phyloP scores from a whole-genome alignment of 2,888 invertebrate species.

The Merodon equestris region DNA sequence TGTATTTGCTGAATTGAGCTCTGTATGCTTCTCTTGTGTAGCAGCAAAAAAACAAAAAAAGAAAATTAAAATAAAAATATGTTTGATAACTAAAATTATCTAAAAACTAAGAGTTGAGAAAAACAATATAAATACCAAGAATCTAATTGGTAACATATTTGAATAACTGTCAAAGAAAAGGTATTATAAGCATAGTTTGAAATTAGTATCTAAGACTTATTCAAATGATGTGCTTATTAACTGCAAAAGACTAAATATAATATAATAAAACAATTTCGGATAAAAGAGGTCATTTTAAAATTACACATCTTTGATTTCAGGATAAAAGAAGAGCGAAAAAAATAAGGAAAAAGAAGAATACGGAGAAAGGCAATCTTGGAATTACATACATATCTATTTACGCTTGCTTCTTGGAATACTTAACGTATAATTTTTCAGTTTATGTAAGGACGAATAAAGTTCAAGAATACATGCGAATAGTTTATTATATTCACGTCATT shows the following conservation, averaged over 20 bases:
- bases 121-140: slow-evolving; percentile 22
- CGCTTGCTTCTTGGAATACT: slow-evolving; percentile 39
- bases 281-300: slow-evolving; percentile 2
- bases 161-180: slow-evolving; percentile 10
- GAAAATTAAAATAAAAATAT: slow-evolving; percentile 15
- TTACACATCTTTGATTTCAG: background rate
- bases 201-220: slow-evolving; percentile 39
- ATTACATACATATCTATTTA: background rate
- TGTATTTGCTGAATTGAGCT: slow-evolving; percentile 6
- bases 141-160: slow-evolving; percentile 13
- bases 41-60: too few species aligned
- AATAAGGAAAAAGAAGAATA: background rate
- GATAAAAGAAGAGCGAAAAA: too few species aligned
- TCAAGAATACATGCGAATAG: background rate
- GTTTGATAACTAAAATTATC: slow-evolving; percentile 32
- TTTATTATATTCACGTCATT: too few species aligned
- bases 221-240: slow-evolving; percentile 33
- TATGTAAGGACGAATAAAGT: slow-evolving; percentile 14
- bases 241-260: background rate
- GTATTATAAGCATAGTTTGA: slow-evolving; percentile 18
- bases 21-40: background rate
- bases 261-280: background rate
- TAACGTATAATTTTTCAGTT: slow-evolving; percentile 30
- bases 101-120: slow-evolving; percentile 42
- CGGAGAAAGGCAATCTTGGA: background rate